Base-by-base conservation (phyloP, 2,797 vertebrate species). In the Liparis tanakae region DNA sequence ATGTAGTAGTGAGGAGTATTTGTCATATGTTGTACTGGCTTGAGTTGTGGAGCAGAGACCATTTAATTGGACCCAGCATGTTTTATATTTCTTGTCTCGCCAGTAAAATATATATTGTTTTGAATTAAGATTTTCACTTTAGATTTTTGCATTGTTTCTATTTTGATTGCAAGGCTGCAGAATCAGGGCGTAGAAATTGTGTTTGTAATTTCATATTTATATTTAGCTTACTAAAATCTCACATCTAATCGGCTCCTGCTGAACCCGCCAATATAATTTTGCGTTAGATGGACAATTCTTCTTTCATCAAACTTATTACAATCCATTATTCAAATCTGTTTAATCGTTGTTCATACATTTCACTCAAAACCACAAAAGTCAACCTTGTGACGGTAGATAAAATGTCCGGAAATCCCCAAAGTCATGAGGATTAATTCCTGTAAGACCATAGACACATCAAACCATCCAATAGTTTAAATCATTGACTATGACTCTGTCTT, bases 361-460 rank as follows among this genome's bases (percentile, higher is more conserved):
- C 48, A 20, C n/a, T 66, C 14, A 54, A 41, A 67, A 43, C 9
- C 36, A 55, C 50, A 55, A 39, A 55, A 33, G 37, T 55, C 37
- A 50, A 36, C 30, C 41, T 61, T 5, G 13, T 30, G 22, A 10
- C 14, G 0, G 1, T 30, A 25, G 25, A 54, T 7, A 54, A 25
- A 22, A 25, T 13, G 22, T 17, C 30, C n/a, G 6, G 4, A 18
- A 13, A 22, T 22, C 7, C 20, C 2, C 41, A 33, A n/a, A 20
- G 36, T 13, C 5, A 51, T 6, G 8, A 2, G 3, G n/a, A 33
- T 44, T 33, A 39, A 36, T 34, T 6, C 9, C 10, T 33, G 9
- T 5, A 10, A 20, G 1, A 50, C 6, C 14, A 3, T 14, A 1
- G 20, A 44, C 13, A 22, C 4, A 8, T 14, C 33, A 41, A n/a